A percentile compares a stretch with the other conserved stretches of the same genome.
Conservation (phyloP, 2,797 vertebrate species). For the Lutjanus argentimaculatus region DNA sequence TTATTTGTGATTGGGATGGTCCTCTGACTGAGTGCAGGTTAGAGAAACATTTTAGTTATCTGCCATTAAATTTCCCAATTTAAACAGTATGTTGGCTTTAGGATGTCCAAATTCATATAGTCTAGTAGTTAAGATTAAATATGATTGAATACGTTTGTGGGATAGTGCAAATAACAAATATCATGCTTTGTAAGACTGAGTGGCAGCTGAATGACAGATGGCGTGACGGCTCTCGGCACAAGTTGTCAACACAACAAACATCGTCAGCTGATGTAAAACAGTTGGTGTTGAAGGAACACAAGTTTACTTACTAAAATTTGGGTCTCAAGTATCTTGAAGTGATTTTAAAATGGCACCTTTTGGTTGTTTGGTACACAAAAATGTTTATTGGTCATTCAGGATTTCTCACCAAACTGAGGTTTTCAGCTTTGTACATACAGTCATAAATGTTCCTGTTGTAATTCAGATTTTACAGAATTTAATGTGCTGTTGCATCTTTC, state of each 20-base stretch:
- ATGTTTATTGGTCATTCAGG: constrained; percentile 16
- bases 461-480: constrained; percentile 74
- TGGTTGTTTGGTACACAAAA: constrained; percentile 29
- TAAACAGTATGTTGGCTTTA: constrained; percentile 19
- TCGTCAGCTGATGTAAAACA: constrained; percentile 18
- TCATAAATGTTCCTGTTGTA: constrained; percentile 47
- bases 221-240: neutral
- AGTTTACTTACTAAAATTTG: neutral
- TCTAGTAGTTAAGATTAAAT: constrained; percentile 23
- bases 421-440: constrained; percentile 48
- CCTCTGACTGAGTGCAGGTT: constrained; percentile 15
- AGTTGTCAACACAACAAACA: neutral
- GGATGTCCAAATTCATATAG: constrained; percentile 43
- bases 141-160: constrained; percentile 49
- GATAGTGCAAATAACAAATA: constrained; percentile 72
- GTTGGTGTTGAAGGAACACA: constrained; percentile 9
- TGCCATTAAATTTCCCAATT: constrained; percentile 11
- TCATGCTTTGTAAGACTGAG: constrained; percentile 22
- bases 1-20: constrained; percentile 32
- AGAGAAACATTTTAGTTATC: constrained; percentile 12
- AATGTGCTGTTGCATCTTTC: constrained; percentile 56
- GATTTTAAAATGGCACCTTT: constrained; percentile 56
- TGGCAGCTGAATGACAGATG: constrained; percentile 19
- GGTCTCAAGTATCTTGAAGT: constrained; percentile 27
- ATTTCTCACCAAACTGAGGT: constrained; percentile 28